Percentiles rank a stretch among this genome's conserved stretches.
These are phyloP conservation scores for Drosophila mulleri DNA, from an alignment of 2,888 invertebrate species.

Conservation along the genomic window DNA sequence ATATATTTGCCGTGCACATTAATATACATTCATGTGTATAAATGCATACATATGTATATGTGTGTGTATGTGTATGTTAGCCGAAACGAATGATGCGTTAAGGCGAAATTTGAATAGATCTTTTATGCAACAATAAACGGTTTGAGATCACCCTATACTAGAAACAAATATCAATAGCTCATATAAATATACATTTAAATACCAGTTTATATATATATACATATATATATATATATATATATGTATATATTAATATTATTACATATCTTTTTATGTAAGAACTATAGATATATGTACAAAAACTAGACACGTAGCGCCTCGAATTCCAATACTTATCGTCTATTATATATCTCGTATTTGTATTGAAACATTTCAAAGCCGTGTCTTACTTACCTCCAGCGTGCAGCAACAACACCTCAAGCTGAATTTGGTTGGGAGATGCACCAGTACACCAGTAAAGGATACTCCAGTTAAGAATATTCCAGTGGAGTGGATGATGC, in stretches of 20 bases:
- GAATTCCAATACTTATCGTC: not conserved
- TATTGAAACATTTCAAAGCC: not conserved
- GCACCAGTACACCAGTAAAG: too few species aligned
- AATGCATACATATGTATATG: not conserved
- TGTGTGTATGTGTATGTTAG: conserved; percentile 1
- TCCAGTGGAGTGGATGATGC: not conserved
- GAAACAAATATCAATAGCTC: conserved; percentile 15
- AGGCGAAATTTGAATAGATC: conserved; percentile 4
- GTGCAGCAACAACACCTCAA: not conserved
- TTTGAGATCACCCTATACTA: conserved; percentile 7
- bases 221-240: not conserved
- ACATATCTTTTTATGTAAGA: not conserved
- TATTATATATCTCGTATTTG: not conserved
- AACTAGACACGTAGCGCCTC: not conserved
- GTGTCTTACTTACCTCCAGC: not conserved
- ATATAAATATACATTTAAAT: conserved; percentile 8
- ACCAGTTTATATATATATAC: not conserved
- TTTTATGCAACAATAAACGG: conserved; percentile 28
- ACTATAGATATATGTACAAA: not conserved
- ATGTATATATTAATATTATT: not conserved
- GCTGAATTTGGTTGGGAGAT: too few species aligned
- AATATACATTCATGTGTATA: conserved; percentile 7
- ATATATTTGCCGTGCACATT: not conserved
- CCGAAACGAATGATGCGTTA: conserved; percentile 22
- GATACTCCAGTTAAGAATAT: not conserved